Percentiles rank a stretch among this genome's conserved stretches.
Evolutionary conservation across 1,140 invertebrate genomes (phyloP).

Genomic region (Pogonomyrmex barbatus): DNA sequence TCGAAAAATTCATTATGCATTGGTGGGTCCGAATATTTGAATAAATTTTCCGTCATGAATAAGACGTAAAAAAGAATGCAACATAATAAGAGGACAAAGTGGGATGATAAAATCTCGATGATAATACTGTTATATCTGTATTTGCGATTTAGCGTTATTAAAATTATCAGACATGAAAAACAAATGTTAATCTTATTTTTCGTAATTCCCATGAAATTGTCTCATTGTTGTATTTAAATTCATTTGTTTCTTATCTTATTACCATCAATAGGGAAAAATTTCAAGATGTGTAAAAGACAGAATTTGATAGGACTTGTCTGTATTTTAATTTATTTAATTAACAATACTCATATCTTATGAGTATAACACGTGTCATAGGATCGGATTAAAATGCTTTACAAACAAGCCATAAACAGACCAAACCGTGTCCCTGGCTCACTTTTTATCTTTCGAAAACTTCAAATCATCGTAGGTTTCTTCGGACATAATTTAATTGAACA

Average conservation of each 20-base stretch:
- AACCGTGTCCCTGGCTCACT: conserved; percentile 1
- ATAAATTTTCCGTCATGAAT: background rate
- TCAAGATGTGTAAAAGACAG: conserved; percentile 29
- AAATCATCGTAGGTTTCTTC: background rate
- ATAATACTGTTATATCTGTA: background rate
- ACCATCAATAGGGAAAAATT: background rate
- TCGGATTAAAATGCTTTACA: conserved; percentile 27
- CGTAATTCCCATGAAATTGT: too few species aligned
- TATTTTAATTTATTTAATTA: conserved; percentile 65
- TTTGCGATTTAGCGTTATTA: background rate
- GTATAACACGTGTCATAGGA: conserved; percentile 31
- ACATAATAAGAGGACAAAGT: background rate
- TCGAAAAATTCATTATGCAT: conserved; percentile 9
- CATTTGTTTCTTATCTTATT: conserved; percentile 2
- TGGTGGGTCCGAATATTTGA: background rate
- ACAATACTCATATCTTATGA: conserved; percentile 39
- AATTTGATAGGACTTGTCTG: conserved; percentile 66
- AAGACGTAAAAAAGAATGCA: background rate
- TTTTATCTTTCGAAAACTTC: background rate
- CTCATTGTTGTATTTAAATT: background rate
- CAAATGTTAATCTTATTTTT: conserved; percentile 22
- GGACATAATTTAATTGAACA: background rate
- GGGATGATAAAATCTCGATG: conserved; percentile 4
- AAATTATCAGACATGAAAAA: background rate
- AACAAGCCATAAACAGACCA: conserved; percentile 32